Conservation (phyloP, 2,113 vertebrate genomes). For the Thunnus thynnus region DNA sequence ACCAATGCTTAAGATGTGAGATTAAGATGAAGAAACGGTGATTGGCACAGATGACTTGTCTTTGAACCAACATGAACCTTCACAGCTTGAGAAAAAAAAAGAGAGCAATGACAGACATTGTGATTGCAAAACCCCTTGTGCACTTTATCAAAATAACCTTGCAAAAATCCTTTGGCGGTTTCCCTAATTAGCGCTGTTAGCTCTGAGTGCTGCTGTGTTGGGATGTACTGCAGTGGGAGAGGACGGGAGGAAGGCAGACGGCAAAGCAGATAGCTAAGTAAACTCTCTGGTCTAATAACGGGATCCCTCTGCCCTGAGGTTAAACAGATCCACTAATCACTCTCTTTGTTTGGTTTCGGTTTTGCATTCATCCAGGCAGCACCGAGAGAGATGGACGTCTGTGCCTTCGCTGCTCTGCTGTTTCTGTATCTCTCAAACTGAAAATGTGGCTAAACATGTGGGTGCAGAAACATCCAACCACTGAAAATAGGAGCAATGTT, state of each 20-base stretch:
- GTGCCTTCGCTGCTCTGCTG: not conserved
- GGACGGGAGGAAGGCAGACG: constrained; percentile 25
- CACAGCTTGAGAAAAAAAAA: not conserved
- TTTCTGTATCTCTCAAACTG: not conserved
- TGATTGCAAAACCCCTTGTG: not conserved
- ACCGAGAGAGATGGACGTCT: not conserved
- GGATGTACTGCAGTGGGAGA: constrained; percentile 15
- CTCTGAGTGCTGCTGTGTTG: constrained; percentile 7
- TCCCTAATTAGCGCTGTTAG: constrained; percentile 57
- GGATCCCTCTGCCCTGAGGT: constrained; percentile 40
- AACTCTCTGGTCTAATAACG: constrained; percentile 56
- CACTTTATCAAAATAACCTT: constrained; percentile 17
- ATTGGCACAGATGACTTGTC: constrained; percentile 13
- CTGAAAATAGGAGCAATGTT: constrained; percentile 24
- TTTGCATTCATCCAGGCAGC: constrained; percentile 41
- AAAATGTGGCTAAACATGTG: constrained; percentile 18
- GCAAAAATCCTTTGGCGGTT: constrained; percentile 29
- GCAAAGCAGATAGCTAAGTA: constrained; percentile 56
- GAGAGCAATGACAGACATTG: not conserved
- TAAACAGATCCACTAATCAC: constrained; percentile 70
- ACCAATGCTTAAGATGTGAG: no score
- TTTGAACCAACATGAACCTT: constrained; percentile 1
- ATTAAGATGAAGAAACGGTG: not conserved
- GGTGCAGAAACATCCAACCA: constrained; percentile 6
- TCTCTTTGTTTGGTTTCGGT: constrained; percentile 61